A percentile compares a stretch with the other conserved stretches of the same genome.
Evolutionary conservation across 2,797 vertebrate genomes (phyloP).

Genomic region (Enteromius afrohamiltoni): DNA sequence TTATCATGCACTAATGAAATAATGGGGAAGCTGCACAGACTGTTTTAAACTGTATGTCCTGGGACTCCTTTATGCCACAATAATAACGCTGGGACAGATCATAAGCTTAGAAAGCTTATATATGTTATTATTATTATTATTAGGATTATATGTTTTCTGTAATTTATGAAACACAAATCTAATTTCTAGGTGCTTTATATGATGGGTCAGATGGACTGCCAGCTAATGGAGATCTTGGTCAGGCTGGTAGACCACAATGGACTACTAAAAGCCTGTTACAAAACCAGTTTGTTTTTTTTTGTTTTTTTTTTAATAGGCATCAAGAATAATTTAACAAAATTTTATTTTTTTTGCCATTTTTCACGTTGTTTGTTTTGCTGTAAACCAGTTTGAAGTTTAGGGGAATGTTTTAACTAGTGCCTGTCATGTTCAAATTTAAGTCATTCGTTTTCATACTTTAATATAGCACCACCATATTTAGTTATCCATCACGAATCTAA

Average conservation of each 20-base stretch:
- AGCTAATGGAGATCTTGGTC: background rate
- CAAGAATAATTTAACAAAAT: background rate
- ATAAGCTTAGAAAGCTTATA: background rate
- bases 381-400: background rate
- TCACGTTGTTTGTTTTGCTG: no score
- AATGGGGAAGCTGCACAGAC: background rate
- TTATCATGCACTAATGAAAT: slow-evolving; percentile 18
- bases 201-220: background rate
- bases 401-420: background rate
- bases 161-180: background rate
- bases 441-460: background rate
- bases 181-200: background rate
- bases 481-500: background rate
- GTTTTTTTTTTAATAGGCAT: no score
- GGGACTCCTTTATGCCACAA: background rate
- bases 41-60: background rate
- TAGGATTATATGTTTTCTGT: background rate
- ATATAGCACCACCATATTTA: background rate
- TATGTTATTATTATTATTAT: no score
- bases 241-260: background rate
- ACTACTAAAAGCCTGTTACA: background rate
- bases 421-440: background rate
- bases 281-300: no score
- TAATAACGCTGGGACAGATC: background rate
- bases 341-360: background rate